These are phyloP conservation scores for Psylliodes chrysocephalus DNA, from an alignment of 2,888 invertebrate genomes.

Conservation along the genomic window DNA sequence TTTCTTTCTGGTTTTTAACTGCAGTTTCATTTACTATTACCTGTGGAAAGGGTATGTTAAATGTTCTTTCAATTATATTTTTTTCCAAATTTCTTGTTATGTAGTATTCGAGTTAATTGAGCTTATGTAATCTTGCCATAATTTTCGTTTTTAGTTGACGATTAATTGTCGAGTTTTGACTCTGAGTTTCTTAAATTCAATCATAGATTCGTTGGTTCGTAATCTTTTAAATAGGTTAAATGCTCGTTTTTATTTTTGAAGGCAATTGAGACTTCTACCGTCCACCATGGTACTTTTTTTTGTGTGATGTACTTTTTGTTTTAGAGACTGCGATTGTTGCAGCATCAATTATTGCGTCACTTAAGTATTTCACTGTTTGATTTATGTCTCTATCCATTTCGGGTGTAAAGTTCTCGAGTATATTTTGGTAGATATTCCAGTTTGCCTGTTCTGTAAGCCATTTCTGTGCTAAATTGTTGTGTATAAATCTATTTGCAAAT, in stretches of 20 bases:
- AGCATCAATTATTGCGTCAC: no score
- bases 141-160: background rate
- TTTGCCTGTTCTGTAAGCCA: background rate
- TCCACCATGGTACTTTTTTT: slow-evolving; percentile 25
- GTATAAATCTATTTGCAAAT: background rate
- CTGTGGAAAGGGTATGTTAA: no score
- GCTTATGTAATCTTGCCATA: slow-evolving; percentile 12
- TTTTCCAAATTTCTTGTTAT: slow-evolving; percentile 15
- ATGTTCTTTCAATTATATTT: slow-evolving; percentile 5
- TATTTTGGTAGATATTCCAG: background rate
- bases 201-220: slow-evolving; percentile 10
- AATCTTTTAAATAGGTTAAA: slow-evolving; percentile 12
- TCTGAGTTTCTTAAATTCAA: no score
- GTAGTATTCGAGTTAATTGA: background rate
- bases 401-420: background rate
- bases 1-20: background rate
- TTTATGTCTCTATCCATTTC: no score
- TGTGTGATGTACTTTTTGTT: background rate
- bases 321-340: no score
- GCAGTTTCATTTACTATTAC: background rate
- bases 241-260: slow-evolving; percentile 9
- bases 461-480: background rate
- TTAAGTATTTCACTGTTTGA: no score
- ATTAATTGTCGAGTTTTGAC: slow-evolving; percentile 15
- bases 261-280: slow-evolving; percentile 2